phyloP scores from a whole-genome alignment of 1,140 invertebrate genomes.

The Cyphomyrmex costatus region DNA sequence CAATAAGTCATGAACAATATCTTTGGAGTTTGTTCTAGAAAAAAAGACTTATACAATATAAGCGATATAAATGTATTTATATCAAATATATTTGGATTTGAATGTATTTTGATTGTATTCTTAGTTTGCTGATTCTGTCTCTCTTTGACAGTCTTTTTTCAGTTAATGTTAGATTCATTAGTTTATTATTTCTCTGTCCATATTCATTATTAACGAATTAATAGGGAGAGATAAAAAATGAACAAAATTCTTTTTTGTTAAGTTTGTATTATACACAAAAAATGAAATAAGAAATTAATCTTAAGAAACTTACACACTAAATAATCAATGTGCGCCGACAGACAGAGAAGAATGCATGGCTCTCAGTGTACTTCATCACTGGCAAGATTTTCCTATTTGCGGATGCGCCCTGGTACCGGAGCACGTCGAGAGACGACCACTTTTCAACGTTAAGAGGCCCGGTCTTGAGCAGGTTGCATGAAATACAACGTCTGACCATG shows the following conservation, averaged over 20 bases:
- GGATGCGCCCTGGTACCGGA: constrained; percentile 94
- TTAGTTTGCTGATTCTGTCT: too few relatives aligned
- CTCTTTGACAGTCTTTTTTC: too few relatives aligned
- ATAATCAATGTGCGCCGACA: constrained; percentile 72
- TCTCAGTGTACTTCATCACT: constrained; percentile 90
- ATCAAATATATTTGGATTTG: too few relatives aligned
- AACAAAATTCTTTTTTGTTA: not conserved
- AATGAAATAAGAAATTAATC: not conserved
- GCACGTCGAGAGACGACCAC: constrained; percentile 94
- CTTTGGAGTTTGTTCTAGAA: too few relatives aligned
- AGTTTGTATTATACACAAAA: not conserved
- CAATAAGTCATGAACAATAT: too few relatives aligned
- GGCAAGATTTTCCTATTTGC: constrained; percentile 91
- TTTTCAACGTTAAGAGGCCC: constrained; percentile 92
- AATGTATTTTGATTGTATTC: too few relatives aligned
- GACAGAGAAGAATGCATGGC: constrained; percentile 90
- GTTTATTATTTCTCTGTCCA: too few relatives aligned
- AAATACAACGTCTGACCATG: constrained; percentile 14
- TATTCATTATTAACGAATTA: too few relatives aligned
- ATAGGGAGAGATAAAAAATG: too few relatives aligned
- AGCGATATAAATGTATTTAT: too few relatives aligned
- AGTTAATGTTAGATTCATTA: too few relatives aligned
- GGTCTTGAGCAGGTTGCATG: constrained; percentile 92
- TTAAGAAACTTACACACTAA: constrained; percentile 18
- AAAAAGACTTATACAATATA: too few relatives aligned